Evolutionary conservation across 2,888 invertebrate species (phyloP).

Genomic region (Odontocolon sp.): DNA sequence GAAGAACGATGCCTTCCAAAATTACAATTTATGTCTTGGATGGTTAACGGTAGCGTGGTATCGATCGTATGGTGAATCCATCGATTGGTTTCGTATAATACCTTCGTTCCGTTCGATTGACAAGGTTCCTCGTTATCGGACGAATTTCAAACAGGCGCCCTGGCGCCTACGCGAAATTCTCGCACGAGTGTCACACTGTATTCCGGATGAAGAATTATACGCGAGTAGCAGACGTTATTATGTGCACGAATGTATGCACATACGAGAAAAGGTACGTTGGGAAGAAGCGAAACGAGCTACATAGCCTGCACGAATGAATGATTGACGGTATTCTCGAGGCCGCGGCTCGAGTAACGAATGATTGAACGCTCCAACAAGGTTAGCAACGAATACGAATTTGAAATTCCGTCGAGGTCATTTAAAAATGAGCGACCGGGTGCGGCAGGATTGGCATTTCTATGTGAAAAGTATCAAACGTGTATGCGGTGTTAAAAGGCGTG

Average conservation of each 20-base stretch:
- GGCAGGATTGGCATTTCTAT: constrained; percentile 14
- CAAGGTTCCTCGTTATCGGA: constrained; percentile 50
- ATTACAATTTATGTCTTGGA: constrained; percentile 53
- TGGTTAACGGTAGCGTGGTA: constrained; percentile 54
- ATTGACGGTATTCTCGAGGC: constrained; percentile 63
- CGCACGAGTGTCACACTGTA: constrained; percentile 18
- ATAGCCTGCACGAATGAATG: constrained; percentile 62
- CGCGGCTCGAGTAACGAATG: constrained; percentile 63
- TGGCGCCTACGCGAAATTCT: constrained; percentile 14
- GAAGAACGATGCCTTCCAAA: constrained; percentile 46
- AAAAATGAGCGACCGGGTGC: constrained; percentile 30
- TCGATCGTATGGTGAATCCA: constrained; percentile 31
- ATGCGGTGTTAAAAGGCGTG: no score
- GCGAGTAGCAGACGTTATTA: constrained; percentile 3
- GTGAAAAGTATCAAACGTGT: neutral
- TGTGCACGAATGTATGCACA: constrained; percentile 6
- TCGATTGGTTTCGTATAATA: constrained; percentile 29
- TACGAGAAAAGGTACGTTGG: constrained; percentile 7
- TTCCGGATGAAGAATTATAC: constrained; percentile 32
- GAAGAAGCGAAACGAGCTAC: constrained; percentile 47
- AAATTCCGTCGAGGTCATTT: constrained; percentile 61
- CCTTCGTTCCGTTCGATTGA: constrained; percentile 34
- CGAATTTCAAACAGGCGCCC: constrained; percentile 44
- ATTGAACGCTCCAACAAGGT: constrained; percentile 62
- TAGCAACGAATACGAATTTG: constrained; percentile 62